phyloP scores from a whole-genome alignment of 2,888 invertebrate species.

The Patella depressa region DNA sequence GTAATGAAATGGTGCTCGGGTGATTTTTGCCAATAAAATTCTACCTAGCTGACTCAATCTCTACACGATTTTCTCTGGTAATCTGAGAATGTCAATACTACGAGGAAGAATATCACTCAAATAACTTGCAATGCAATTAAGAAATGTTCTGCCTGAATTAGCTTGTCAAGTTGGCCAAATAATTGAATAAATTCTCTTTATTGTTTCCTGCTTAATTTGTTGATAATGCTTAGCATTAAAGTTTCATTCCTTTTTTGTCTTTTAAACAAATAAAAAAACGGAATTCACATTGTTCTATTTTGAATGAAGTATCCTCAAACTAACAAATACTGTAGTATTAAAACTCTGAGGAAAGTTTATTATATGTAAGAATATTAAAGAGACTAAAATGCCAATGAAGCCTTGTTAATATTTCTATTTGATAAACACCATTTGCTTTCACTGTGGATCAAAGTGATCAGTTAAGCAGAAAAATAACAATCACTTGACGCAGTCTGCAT shows the following conservation, averaged over 20 bases:
- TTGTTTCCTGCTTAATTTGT: not conserved
- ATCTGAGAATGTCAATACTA: not conserved
- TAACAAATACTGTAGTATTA: too few species aligned
- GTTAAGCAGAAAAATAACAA: too few species aligned
- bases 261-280: not conserved
- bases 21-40: slow-evolving; percentile 6
- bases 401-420: too few species aligned
- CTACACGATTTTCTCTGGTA: not conserved
- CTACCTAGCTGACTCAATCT: not conserved
- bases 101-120: slow-evolving; percentile 1
- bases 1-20: not conserved
- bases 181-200: slow-evolving; percentile 10
- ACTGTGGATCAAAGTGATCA: too few species aligned
- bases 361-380: too few species aligned
- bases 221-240: not conserved
- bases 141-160: not conserved
- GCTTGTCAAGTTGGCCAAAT: not conserved
- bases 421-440: too few species aligned
- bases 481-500: too few species aligned
- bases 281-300: too few species aligned
- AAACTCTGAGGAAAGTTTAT: too few species aligned
- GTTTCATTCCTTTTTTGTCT: slow-evolving; percentile 2
- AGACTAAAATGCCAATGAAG: too few species aligned
- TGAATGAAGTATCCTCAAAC: too few species aligned
- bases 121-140: slow-evolving; percentile 11